A percentile compares a stretch with the other conserved stretches of the same genome.
Evolutionary conservation across 1,140 invertebrate species (phyloP).

Genomic region (Bactericera cockerelli): DNA sequence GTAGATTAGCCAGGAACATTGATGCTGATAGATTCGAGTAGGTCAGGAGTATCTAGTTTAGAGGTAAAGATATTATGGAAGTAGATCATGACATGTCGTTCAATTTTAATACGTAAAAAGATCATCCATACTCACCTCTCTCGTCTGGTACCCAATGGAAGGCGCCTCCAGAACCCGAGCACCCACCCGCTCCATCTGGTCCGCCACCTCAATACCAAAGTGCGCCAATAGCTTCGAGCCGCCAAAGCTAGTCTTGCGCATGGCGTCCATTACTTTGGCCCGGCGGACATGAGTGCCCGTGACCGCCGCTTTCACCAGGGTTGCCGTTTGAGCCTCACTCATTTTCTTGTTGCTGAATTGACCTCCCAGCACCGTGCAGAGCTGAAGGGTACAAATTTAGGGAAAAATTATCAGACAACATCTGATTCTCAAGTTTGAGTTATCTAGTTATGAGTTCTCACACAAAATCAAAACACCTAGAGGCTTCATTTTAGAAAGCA

Average conservation of each 20-base stretch:
- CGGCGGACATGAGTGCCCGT: conserved; percentile 40
- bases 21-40: too few relatives aligned
- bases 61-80: too few relatives aligned
- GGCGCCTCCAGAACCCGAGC: conserved; percentile 41
- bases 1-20: too few relatives aligned
- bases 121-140: conserved; percentile 4
- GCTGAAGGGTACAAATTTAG: too few relatives aligned
- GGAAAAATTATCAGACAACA: too few relatives aligned
- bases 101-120: too few relatives aligned
- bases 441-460: too few relatives aligned
- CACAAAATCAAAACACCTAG: too few relatives aligned
- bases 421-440: too few relatives aligned
- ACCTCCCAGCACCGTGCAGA: conserved; percentile 40
- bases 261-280: conserved; percentile 41
- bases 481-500: too few relatives aligned
- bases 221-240: conserved; percentile 33
- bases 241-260: conserved; percentile 31
- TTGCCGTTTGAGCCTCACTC: conserved; percentile 38
- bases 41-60: too few relatives aligned
- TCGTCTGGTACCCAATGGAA: conserved; percentile 30
- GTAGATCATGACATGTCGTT: too few relatives aligned
- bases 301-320: conserved; percentile 47
- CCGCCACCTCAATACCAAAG: conserved; percentile 39
- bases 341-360: conserved; percentile 41
- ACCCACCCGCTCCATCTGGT: conserved; percentile 36